A percentile compares a stretch with the other conserved stretches of the same genome.
These are phyloP conservation scores for Myzus persicae DNA, from an alignment of 1,140 invertebrate genomes.

Conservation along the genomic window DNA sequence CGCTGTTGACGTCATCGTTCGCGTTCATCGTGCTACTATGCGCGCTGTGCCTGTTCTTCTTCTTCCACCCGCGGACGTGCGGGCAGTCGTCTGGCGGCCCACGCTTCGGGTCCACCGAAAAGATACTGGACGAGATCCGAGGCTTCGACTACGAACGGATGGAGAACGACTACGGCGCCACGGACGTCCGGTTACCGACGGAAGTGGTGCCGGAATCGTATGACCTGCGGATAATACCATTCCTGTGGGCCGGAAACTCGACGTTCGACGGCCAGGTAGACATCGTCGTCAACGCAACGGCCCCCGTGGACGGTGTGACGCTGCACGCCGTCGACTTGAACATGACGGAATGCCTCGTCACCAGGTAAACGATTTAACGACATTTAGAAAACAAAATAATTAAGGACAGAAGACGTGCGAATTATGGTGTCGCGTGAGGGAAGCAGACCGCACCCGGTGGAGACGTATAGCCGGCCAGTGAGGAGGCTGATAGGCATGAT, in stretches of 20 bases:
- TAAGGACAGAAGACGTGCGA: neutral
- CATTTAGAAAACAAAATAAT: neutral
- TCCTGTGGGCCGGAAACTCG: constrained; percentile 76
- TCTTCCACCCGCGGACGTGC: neutral
- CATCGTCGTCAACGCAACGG: constrained; percentile 73
- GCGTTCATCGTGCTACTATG: constrained; percentile 44
- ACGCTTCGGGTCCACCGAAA: neutral
- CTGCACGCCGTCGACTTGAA: constrained; percentile 77
- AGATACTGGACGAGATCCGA: neutral
- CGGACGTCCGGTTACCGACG: constrained; percentile 73
- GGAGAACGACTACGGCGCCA: neutral
- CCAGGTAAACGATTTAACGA: neutral
- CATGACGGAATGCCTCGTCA: constrained; percentile 65
- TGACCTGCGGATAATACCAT: constrained; percentile 74
- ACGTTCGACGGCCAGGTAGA: constrained; percentile 78
- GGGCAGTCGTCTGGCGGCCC: no score
- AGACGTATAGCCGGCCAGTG: no score
- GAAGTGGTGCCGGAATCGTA: constrained; percentile 75
- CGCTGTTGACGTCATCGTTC: constrained; percentile 28
- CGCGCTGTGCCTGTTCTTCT: constrained; percentile 35
- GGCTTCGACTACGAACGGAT: constrained; percentile 27
- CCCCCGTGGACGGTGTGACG: constrained; percentile 76
- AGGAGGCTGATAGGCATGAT: no score
- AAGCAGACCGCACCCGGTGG: no score
- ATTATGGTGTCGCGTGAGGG: neutral